A percentile compares a stretch with the other conserved stretches of the same genome.
These are phyloP conservation scores for Prenolepis imparis DNA, from an alignment of 2,888 invertebrate genomes.

Conservation along the genomic window DNA sequence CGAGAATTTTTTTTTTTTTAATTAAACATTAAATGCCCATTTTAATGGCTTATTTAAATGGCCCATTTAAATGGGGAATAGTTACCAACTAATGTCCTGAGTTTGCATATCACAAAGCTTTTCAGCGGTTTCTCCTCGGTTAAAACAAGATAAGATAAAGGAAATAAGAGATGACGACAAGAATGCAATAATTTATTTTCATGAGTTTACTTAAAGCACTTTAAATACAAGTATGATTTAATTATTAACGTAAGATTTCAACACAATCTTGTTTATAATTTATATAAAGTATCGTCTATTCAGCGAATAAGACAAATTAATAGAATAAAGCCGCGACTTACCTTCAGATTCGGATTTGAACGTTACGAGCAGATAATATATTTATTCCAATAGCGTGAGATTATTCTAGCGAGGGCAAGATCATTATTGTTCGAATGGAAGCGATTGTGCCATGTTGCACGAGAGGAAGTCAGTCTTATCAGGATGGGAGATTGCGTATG, in stretches of 20 bases:
- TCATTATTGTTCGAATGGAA: conserved; percentile 18
- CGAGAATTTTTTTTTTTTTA: not conserved
- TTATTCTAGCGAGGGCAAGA: conserved; percentile 19
- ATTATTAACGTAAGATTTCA: not conserved
- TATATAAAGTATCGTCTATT: not conserved
- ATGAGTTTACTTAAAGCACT: not conserved
- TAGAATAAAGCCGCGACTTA: not conserved
- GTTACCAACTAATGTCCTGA: not conserved
- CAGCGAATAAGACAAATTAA: not conserved
- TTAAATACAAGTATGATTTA: not conserved
- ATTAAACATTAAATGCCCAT: not conserved
- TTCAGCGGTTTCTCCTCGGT: not conserved
- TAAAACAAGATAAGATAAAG: not conserved
- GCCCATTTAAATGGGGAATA: not conserved
- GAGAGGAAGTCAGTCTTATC: conserved; percentile 51
- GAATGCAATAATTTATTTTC: not conserved
- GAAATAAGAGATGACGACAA: not conserved
- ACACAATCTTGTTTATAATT: not conserved
- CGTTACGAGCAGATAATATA: not conserved
- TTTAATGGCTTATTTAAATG: too few species aligned
- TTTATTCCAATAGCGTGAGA: not conserved
- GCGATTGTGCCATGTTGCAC: conserved; percentile 23
- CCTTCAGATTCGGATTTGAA: not conserved
- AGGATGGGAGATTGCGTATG: not conserved
- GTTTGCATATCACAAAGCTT: not conserved